Base-by-base conservation (phyloP, 2,797 vertebrate species). In the Pseudochromis fuscus region DNA sequence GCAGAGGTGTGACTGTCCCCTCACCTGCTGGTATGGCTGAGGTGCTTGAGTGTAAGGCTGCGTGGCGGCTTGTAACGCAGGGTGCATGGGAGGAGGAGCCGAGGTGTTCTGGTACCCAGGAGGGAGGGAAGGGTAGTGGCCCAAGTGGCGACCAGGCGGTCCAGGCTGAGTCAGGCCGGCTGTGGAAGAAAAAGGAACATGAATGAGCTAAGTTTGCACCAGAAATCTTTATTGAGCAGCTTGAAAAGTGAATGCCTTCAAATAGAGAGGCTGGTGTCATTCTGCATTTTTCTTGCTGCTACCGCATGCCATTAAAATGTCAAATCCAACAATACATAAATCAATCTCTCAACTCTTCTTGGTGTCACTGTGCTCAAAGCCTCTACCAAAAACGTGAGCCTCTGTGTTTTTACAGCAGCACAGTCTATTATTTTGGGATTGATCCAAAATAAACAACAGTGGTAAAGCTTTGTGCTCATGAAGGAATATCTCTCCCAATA, bases 61-160 rank as follows among this genome's bases (percentile, higher is more conserved):
- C 27, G 92, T 79, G 77, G 93, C 76, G 0, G 94, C 55, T 58
- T 93, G 94, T 66, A 95, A 77, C 61, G 91, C 72, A 1, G 94
- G 83, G 42, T 94, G 94, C 83, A 94, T 82, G 70, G 93, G 88
- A 19, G 94, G 88, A 0, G 94, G 84, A 8, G 87, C 49, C 1
- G 91, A 10, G 60, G 90, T 78, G 83, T 94, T 97, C 90, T 97
- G 96, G 88, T 98, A 98, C 73, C 95, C 96, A 4, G 95, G 96
- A 18, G 95, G 96, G 45, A 98, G 92, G 35, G 96, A 89, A 18
- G 96, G 96, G 90, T 98, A 98, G 89, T 94, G 95, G 15, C 95
- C 95, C 88, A 96, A 91, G 52, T 89, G 95, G 64, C 94, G 94
- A 60, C 89, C 94, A 25, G 92, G 85, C 46, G 94, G 94, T 30